A percentile compares a stretch with the other conserved stretches of the same genome.
These are phyloP conservation scores for Vollenhovia emeryi DNA, from an alignment of 1,140 invertebrate species.

Conservation along the genomic window DNA sequence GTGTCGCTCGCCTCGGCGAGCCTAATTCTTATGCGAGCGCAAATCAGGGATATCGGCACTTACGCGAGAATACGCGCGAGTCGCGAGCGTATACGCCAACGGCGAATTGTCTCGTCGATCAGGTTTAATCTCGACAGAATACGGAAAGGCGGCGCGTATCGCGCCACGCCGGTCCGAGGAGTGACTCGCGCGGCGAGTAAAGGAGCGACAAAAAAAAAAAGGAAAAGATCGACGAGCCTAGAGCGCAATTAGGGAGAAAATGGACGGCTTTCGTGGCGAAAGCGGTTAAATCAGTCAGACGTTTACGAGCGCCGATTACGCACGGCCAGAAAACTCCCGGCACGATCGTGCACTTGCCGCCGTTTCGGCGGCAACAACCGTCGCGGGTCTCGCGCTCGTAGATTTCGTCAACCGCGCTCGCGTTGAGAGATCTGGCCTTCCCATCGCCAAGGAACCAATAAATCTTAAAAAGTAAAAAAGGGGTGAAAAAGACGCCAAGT, in stretches of 20 bases:
- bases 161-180: conserved; percentile 11
- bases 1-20: conserved; percentile 3
- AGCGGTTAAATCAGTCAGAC: conserved; percentile 78
- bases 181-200: conserved; percentile 10
- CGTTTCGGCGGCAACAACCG: conserved; percentile 7
- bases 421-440: background rate
- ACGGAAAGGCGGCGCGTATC: conserved; percentile 41
- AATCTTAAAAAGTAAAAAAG: too few species aligned
- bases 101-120: conserved; percentile 55
- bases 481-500: too few species aligned
- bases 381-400: background rate
- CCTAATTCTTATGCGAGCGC: background rate
- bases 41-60: background rate
- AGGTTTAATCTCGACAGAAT: conserved; percentile 27
- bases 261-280: conserved; percentile 71
- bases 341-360: conserved; percentile 63
- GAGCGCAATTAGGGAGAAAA: conserved; percentile 75
- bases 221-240: conserved; percentile 69
- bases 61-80: background rate
- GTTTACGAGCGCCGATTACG: conserved; percentile 75
- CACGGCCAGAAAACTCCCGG: conserved; percentile 70
- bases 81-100: background rate
- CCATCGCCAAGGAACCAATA: background rate
- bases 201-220: background rate
- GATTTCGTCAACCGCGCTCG: conserved; percentile 41